Evolutionary conservation across 2,113 vertebrate species (phyloP).

Genomic region (Clupea harengus): DNA sequence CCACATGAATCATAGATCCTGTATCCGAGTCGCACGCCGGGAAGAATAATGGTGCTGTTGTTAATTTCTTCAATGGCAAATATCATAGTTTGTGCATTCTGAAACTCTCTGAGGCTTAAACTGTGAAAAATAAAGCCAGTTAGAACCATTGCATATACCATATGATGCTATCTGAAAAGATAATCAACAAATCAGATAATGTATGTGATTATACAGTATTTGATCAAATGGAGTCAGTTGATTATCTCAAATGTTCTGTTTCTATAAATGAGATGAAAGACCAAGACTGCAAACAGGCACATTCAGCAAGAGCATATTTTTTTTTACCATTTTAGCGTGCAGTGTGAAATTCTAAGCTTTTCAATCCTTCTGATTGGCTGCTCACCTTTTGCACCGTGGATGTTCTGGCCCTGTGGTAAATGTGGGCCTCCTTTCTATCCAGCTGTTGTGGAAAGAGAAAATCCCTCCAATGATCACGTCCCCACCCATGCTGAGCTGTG

Average conservation of each 20-base stretch:
- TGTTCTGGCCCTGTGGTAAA: conserved; percentile 45
- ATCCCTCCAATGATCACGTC: conserved; percentile 56
- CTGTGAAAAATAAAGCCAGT: conserved; percentile 33
- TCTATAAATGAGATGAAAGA: background rate
- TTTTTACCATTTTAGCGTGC: background rate
- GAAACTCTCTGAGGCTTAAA: conserved; percentile 56
- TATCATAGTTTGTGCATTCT: conserved; percentile 58
- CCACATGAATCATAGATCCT: conserved; percentile 58
- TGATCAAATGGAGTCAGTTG: too few species aligned
- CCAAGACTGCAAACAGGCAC: too few species aligned
- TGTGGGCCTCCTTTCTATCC: conserved; percentile 37
- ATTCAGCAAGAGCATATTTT: background rate
- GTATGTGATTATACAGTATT: background rate
- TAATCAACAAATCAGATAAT: background rate
- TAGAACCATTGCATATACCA: background rate
- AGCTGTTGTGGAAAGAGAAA: conserved; percentile 57
- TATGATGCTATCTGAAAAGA: too few species aligned
- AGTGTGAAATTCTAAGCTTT: background rate
- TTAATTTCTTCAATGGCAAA: conserved; percentile 63
- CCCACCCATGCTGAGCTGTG: conserved; percentile 50
- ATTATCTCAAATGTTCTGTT: background rate
- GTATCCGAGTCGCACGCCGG: conserved; percentile 54
- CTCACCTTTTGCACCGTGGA: conserved; percentile 53
- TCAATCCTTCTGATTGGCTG: background rate
- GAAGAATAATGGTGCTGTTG: conserved; percentile 52